Percentiles rank a stretch among this genome's conserved stretches.
Conservation (phyloP, 2,888 invertebrate genomes). For the Xestoiulus laeticollis region DNA sequence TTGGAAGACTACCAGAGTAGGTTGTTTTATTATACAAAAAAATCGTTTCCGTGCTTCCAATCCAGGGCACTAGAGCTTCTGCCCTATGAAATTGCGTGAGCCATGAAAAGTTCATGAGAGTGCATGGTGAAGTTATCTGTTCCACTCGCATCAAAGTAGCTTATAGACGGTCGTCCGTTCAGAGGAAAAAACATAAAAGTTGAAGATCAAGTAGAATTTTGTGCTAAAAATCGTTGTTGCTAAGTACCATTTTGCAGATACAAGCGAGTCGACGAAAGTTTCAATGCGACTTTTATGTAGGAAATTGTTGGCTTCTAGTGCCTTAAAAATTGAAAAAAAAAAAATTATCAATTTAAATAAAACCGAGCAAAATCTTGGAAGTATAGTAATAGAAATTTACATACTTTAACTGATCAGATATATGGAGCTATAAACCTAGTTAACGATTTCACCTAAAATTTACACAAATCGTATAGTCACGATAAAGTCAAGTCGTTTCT, state of each 20-base stretch:
- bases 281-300: neutral
- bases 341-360: neutral
- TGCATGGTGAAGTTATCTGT: neutral
- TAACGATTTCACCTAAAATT: no score
- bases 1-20: neutral
- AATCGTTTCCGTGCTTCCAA: neutral
- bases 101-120: neutral
- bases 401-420: no score
- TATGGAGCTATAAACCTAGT: no score
- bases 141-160: neutral
- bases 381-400: no score
- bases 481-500: no score
- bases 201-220: conserved; percentile 11
- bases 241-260: neutral
- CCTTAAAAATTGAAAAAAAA: neutral
- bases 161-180: neutral
- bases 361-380: no score
- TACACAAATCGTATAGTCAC: no score
- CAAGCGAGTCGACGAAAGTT: neutral
- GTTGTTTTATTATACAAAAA: conserved; percentile 1
- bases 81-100: conserved; percentile 1
- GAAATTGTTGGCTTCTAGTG: neutral
- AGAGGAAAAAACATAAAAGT: neutral
- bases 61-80: neutral
- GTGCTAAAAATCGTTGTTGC: neutral